Evolutionary conservation across 2,888 invertebrate genomes (phyloP).

Genomic region (Trissolcus japonicus): DNA sequence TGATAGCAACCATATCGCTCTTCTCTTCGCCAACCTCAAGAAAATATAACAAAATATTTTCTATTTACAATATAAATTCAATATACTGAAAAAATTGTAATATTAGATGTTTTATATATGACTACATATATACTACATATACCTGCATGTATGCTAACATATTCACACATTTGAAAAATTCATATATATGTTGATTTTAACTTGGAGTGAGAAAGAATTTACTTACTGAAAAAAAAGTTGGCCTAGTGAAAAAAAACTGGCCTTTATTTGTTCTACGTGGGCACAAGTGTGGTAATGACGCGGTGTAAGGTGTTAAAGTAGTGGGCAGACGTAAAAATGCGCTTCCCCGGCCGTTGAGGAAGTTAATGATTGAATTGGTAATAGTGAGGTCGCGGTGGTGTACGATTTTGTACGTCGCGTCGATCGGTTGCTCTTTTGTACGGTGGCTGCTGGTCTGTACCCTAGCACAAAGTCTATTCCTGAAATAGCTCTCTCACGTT

Average conservation of each 20-base stretch:
- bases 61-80: too few species aligned
- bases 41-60: not conserved
- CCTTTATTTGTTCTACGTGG: conserved; percentile 34
- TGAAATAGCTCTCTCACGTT: conserved; percentile 53
- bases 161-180: too few species aligned
- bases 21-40: not conserved
- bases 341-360: conserved; percentile 41
- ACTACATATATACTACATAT: too few species aligned
- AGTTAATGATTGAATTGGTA: conserved; percentile 47
- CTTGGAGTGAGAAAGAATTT: not conserved
- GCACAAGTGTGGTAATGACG: conserved; percentile 33
- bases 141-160: too few species aligned
- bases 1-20: not conserved
- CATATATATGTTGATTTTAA: too few species aligned
- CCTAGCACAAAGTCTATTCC: conserved; percentile 53
- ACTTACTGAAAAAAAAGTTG: not conserved
- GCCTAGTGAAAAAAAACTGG: not conserved
- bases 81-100: too few species aligned
- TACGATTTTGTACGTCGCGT: conserved; percentile 17
- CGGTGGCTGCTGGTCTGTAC: conserved; percentile 43
- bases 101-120: too few species aligned
- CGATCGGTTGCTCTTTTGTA: conserved; percentile 49
- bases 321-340: conserved; percentile 45
- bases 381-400: conserved; percentile 36
- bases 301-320: conserved; percentile 36